phyloP scores from a whole-genome alignment of 2,113 vertebrate species.

The Mohoua ochrocephala region DNA sequence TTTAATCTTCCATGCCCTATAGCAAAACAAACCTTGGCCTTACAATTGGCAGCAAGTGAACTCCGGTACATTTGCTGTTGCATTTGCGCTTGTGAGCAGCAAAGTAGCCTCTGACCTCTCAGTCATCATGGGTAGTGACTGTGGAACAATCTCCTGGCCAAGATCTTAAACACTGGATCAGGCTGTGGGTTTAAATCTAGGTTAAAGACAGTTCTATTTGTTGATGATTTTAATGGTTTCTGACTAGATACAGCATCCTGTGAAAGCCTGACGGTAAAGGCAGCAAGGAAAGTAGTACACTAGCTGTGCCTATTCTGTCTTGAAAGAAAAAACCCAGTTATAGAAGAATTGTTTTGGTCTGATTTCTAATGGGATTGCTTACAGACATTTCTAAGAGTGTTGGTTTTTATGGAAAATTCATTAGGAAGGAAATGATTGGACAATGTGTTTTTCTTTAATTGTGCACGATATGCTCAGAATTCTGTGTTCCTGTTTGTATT shows the following conservation, averaged over 20 bases:
- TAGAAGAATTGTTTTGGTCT: background rate
- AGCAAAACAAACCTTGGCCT: constrained; percentile 16
- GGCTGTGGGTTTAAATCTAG: constrained; percentile 12
- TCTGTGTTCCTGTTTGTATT: background rate
- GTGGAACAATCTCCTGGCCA: constrained; percentile 46
- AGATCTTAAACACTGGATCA: constrained; percentile 13
- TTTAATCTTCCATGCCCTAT: constrained; percentile 37
- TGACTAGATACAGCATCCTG: background rate
- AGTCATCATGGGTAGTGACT: constrained; percentile 4
- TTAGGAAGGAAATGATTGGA: background rate
- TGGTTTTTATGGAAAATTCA: constrained; percentile 6
- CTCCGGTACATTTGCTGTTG: background rate
- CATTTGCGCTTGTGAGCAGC: background rate
- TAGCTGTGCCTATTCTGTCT: background rate
- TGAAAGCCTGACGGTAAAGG: background rate
- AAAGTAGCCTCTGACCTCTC: constrained; percentile 29
- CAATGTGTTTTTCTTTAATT: background rate
- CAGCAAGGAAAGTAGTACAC: background rate
- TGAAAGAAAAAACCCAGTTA: background rate
- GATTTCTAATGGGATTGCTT: background rate
- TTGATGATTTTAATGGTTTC: constrained; percentile 23
- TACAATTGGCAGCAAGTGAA: background rate
- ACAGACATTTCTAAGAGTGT: background rate
- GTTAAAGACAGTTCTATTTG: constrained; percentile 51
- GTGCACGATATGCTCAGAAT: background rate